Evolutionary conservation across 2,888 invertebrate genomes (phyloP), one percentile per base, ranked within the genome.

Genomic region (Hyppa rectilinea): DNA sequence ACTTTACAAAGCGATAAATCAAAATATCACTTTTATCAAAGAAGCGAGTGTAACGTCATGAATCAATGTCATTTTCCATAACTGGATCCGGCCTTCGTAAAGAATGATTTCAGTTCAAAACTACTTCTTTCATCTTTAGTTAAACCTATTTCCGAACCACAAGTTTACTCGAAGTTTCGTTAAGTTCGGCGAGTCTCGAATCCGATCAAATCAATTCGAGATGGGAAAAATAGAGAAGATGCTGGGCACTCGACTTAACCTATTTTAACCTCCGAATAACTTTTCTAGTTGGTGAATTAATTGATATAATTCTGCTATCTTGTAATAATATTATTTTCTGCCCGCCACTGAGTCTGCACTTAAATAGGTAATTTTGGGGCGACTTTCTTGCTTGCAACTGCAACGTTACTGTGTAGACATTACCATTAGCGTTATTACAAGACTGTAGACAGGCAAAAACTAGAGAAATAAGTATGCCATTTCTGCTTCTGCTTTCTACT

Each of bases 151-250:
- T 92, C 90, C 85, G 87, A 90, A 87, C 91, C 91, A 78, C 90
- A 89, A 91, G 88, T 92, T 92, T 89, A 89, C 86, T 87, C 84
- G 74, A 93, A 94, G 89, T 94, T 93, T 88, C 82, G 83, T 85
- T 68, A 89, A 93, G 88, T 92, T 93, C 81, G 83, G 81, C 79
- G 82, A 89, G 92, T 91, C 89, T 92, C 86, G 91, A 90, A 92
- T 92, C 90, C 89, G 92, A 93, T 92, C 92, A 91, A 93, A 93
- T 94, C 94, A 92, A 93, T 93, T 93, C 90, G 82, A 90, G 90
- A 93, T 91, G 85, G 87, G 88, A 89, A 92, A 91, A 93, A 94
- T 92, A 90, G 92, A 89, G 90, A 90, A 89, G 87, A 88, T 87
- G 87, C 87, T 84, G 83, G 87, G 87, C 86, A 88, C 85, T 84